Percentiles rank a stretch among this genome's conserved stretches.
Evolutionary conservation across 2,113 vertebrate species (phyloP).

Genomic region (Glaucidium brasilianum): DNA sequence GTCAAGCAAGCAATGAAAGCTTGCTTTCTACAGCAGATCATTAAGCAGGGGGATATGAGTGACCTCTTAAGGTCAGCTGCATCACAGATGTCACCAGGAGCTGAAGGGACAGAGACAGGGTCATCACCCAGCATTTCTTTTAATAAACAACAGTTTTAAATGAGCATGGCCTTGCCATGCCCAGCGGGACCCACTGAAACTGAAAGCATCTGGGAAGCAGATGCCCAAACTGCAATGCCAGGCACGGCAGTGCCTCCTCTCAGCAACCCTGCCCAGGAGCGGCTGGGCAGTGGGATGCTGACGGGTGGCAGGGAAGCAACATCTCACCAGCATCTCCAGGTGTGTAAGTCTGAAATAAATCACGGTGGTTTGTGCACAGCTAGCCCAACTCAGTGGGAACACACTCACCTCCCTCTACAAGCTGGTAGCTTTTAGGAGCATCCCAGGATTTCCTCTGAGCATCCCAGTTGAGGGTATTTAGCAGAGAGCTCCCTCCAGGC

Average conservation of each 20-base stretch:
- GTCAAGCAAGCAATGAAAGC: slow-evolving; percentile 43
- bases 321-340: not conserved
- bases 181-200: not conserved
- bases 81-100: not conserved
- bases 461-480: not conserved
- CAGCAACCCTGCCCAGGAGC: not conserved
- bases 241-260: not conserved
- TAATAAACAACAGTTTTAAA: slow-evolving; percentile 26
- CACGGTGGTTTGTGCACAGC: not conserved
- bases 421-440: not conserved
- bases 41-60: slow-evolving; percentile 51
- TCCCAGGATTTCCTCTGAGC: not conserved
- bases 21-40: slow-evolving; percentile 62
- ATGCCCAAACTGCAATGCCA: not conserved
- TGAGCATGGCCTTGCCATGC: not conserved
- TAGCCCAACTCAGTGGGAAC: not conserved
- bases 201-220: not conserved
- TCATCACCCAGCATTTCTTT: not conserved
- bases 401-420: not conserved
- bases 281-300: not conserved
- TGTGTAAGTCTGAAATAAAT: not conserved
- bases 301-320: accelerated
- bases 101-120: not conserved
- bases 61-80: slow-evolving; percentile 46
- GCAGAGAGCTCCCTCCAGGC: not conserved